phyloP scores from a whole-genome alignment of 2,888 invertebrate species.

The Cetonia aurata region DNA sequence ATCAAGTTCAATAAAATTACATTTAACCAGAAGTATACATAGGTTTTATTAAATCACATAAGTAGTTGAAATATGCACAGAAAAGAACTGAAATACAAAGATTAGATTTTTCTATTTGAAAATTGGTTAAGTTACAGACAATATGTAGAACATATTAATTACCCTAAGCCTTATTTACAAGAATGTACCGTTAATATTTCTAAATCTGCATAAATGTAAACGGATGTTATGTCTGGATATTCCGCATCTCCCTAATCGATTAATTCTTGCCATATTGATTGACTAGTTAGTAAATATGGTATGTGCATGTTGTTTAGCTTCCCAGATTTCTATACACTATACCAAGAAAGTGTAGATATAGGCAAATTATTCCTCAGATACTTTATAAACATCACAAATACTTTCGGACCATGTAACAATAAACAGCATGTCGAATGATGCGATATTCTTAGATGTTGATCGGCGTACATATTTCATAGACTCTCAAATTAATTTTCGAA shows the following conservation, averaged over 20 bases:
- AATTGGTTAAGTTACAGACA: no score
- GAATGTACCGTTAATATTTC: background rate
- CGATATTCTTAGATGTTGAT: constrained; percentile 18
- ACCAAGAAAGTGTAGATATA: constrained; percentile 37
- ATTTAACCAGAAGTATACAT: no score
- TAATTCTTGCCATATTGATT: constrained; percentile 37
- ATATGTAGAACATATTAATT: no score
- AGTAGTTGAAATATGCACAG: no score
- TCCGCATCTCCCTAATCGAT: constrained; percentile 18
- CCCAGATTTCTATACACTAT: constrained; percentile 10
- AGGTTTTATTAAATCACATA: no score
- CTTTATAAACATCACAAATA: constrained; percentile 35
- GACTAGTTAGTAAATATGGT: constrained; percentile 40
- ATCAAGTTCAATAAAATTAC: no score
- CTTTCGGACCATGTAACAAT: constrained; percentile 28
- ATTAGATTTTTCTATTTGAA: no score
- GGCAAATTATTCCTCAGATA: constrained; percentile 30
- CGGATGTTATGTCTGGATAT: constrained; percentile 35
- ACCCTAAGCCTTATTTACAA: no score
- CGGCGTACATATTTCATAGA: constrained; percentile 23
- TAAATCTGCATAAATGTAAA: constrained; percentile 10
- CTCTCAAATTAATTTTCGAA: constrained; percentile 30
- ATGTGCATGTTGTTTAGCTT: constrained; percentile 31
- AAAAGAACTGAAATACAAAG: no score
- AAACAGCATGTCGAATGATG: constrained; percentile 29